Conservation (phyloP, 2,888 invertebrate species). For the Ormyrus pomaceus region DNA sequence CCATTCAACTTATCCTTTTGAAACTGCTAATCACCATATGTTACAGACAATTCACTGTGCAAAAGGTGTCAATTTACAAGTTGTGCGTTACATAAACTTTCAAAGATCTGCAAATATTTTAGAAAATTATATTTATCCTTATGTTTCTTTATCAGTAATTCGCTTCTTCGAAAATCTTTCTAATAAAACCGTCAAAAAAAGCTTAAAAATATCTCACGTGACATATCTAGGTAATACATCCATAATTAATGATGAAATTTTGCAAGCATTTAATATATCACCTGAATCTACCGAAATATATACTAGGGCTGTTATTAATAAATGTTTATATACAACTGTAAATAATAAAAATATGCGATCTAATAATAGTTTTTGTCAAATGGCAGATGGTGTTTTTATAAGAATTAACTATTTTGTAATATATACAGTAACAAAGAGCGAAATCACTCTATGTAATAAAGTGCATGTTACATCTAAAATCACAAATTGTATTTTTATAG, state of each 20-base stretch:
- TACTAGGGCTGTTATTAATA: constrained; percentile 3
- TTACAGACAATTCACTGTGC: constrained; percentile 34
- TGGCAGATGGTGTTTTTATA: not conserved
- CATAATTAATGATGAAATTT: not conserved
- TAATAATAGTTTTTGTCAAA: not conserved
- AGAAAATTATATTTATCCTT: constrained; percentile 17
- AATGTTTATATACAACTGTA: constrained; percentile 19
- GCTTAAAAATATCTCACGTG: not conserved
- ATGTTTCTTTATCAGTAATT: not conserved
- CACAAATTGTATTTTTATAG: not conserved
- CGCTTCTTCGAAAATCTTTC: not conserved
- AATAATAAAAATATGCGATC: constrained; percentile 4
- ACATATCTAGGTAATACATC: constrained; percentile 24
- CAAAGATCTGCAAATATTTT: not conserved
- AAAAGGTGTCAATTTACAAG: constrained; percentile 33
- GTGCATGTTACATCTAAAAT: not conserved
- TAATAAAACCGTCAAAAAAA: too few species aligned
- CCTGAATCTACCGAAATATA: not conserved
- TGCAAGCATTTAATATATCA: not conserved
- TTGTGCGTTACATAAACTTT: constrained; percentile 19
- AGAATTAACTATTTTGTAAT: constrained; percentile 21
- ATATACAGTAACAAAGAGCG: not conserved
- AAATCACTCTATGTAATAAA: not conserved
- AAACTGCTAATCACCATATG: constrained; percentile 44
- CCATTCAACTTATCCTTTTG: constrained; percentile 46